A percentile compares a stretch with the other conserved stretches of the same genome.
Conservation (phyloP, 37 sponge, comb jelly and placozoan genomes). For the Oopsacas minuta region DNA sequence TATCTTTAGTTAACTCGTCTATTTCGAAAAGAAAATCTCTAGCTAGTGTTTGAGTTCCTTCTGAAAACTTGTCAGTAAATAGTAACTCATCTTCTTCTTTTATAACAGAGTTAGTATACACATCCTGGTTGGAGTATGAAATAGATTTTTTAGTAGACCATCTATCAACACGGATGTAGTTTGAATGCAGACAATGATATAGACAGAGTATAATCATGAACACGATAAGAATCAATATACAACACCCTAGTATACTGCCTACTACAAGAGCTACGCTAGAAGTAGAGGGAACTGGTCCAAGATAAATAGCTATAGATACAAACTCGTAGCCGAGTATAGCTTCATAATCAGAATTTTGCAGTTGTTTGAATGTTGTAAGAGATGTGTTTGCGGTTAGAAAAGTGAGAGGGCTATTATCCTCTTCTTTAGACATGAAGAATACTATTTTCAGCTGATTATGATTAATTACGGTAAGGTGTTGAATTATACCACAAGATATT, state of each 20-base stretch:
- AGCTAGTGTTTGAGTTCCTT: not conserved
- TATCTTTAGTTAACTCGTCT: not conserved
- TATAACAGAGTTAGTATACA: not conserved
- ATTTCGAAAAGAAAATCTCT: not conserved
- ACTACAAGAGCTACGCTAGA: not conserved
- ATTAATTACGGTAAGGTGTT: not conserved
- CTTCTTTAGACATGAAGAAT: not conserved
- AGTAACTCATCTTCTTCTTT: not conserved
- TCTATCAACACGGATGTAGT: not conserved
- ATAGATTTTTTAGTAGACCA: not conserved
- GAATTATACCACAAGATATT: not conserved
- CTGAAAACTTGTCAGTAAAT: not conserved
- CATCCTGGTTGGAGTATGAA: not conserved
- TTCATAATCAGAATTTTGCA: not conserved
- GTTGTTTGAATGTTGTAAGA: not conserved
- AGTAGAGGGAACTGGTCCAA: not conserved
- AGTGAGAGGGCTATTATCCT: not conserved
- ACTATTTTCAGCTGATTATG: not conserved
- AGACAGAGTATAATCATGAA: not conserved
- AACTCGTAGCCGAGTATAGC: not conserved
- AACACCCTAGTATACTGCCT: not conserved
- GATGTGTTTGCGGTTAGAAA: not conserved
- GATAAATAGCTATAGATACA: not conserved
- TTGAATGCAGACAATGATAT: conserved; percentile 5
- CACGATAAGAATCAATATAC: not conserved